Conservation (phyloP, 2,888 invertebrate genomes). For the Parochlus steinenii region DNA sequence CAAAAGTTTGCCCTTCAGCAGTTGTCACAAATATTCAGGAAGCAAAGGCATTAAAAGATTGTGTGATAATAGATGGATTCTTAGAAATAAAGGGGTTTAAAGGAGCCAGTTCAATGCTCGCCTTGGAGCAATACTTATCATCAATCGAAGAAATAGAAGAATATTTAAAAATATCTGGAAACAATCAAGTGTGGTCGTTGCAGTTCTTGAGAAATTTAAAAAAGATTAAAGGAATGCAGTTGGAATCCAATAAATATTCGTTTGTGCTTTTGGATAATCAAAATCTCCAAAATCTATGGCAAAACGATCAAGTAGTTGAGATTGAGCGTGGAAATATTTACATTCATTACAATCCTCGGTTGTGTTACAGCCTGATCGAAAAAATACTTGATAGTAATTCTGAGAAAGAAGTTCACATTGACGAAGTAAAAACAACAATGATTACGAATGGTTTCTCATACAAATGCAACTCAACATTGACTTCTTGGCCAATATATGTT, state of each 20-base stretch:
- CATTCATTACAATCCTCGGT: conserved; percentile 83
- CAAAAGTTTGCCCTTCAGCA: no score
- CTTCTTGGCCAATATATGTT: no score
- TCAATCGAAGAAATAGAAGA: conserved; percentile 71
- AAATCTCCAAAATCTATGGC: conserved; percentile 73
- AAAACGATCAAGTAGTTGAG: conserved; percentile 42
- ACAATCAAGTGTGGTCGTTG: conserved; percentile 67
- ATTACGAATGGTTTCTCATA: no score
- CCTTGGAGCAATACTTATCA: conserved; percentile 62
- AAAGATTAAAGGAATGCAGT: conserved; percentile 42
- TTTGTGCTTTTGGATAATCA: conserved; percentile 64
- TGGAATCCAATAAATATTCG: conserved; percentile 37
- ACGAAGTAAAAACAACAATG: no score
- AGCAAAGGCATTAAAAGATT: no score
- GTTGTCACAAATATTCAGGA: no score
- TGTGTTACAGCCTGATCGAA: conserved; percentile 65
- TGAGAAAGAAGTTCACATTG: no score
- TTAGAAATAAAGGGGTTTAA: no score
- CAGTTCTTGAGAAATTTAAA: conserved; percentile 64
- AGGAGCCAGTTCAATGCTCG: no score
- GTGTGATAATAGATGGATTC: no score
- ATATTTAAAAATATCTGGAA: conserved; percentile 67
- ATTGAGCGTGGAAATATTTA: conserved; percentile 57
- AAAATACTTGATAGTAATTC: no score
- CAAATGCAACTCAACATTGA: no score